Conservation (phyloP, 2,888 invertebrate genomes). For the Euclidia mi region DNA sequence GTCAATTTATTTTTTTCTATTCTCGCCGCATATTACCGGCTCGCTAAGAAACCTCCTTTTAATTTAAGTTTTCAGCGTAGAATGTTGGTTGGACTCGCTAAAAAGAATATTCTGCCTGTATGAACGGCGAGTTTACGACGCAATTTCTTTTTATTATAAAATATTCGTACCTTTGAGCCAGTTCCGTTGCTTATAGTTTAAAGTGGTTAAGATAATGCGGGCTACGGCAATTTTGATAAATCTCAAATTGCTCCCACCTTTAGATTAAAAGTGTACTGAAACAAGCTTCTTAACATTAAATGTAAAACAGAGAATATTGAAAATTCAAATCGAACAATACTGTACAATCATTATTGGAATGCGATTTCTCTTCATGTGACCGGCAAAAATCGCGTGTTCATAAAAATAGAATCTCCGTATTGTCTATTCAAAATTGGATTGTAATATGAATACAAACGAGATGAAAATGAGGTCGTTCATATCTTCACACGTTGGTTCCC, state of each 20-base stretch:
- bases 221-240: no score
- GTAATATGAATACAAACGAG: constrained; percentile 73
- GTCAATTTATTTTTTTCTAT: constrained; percentile 34
- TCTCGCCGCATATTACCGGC: constrained; percentile 13
- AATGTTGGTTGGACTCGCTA: constrained; percentile 27
- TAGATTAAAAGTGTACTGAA: no score
- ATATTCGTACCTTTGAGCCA: constrained; percentile 29
- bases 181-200: constrained; percentile 16
- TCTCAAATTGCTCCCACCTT: no score
- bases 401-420: constrained; percentile 41
- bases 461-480: constrained; percentile 79
- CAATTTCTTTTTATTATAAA: constrained; percentile 45
- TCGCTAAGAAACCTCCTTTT: constrained; percentile 22
- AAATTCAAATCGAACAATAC: not conserved
- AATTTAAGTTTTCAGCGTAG: constrained; percentile 37
- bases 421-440: constrained; percentile 56
- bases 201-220: no score
- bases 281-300: no score
- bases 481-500: constrained; percentile 80
- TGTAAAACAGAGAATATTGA: no score
- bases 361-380: not conserved
- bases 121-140: constrained; percentile 32
- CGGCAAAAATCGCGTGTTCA: constrained; percentile 12
- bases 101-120: constrained; percentile 37
- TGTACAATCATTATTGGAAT: not conserved